Evolutionary conservation across 2,797 vertebrate species (phyloP).

Genomic region (Neoniphon sammara): DNA sequence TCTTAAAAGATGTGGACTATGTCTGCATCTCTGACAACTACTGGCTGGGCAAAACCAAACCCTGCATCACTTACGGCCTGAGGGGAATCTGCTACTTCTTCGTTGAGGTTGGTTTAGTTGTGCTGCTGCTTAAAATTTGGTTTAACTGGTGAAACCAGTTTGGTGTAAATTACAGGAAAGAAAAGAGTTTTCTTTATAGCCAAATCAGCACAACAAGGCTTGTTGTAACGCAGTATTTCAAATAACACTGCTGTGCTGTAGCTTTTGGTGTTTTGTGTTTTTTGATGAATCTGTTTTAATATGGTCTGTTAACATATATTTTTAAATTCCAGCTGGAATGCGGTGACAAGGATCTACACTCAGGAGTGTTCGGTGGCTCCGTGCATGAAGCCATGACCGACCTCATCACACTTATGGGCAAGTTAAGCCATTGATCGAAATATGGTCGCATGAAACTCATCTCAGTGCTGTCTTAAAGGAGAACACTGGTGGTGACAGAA

Average conservation of each 20-base stretch:
- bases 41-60: conserved; percentile 97
- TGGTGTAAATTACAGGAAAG: not conserved
- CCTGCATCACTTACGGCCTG: conserved; percentile 97
- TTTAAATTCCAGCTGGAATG: conserved; percentile 85
- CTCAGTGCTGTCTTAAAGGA: not conserved
- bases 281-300: not conserved
- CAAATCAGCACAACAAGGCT: not conserved
- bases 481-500: not conserved
- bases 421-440: conserved; percentile 52
- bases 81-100: conserved; percentile 96
- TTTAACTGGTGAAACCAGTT: not conserved
- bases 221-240: not conserved
- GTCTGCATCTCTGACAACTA: conserved; percentile 99
- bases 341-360: conserved; percentile 91
- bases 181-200: not conserved
- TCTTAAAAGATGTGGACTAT: conserved; percentile 95
- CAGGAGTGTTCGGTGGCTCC: conserved; percentile 95
- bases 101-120: conserved; percentile 81
- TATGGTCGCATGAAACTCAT: not conserved
- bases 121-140: accelerated
- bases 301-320: not conserved
- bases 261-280: not conserved
- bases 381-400: conserved; percentile 97
- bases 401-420: conserved; percentile 92
- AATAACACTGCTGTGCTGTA: not conserved